Conservation (phyloP, 2,888 invertebrate species). For the Fabriciana adippe region DNA sequence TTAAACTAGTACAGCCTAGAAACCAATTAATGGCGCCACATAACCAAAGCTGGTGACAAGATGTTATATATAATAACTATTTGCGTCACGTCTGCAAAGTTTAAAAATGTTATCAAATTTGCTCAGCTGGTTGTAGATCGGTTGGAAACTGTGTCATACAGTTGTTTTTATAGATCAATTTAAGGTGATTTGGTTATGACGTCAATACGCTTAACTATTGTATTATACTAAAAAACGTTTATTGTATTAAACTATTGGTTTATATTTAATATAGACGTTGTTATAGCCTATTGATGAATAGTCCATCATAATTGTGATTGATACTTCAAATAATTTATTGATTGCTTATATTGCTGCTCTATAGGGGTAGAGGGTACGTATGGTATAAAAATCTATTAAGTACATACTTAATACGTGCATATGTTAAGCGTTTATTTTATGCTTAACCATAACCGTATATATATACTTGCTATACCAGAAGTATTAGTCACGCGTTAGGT, state of each 20-base stretch:
- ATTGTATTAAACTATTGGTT: conserved; percentile 3
- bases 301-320: no score
- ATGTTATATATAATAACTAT: conserved; percentile 2
- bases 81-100: conserved; percentile 29
- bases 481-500: no score
- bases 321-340: no score
- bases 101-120: conserved; percentile 34
- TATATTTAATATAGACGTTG: neutral
- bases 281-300: no score
- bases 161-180: conserved; percentile 41
- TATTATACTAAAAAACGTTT: conserved; percentile 4
- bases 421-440: no score
- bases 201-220: conserved; percentile 34
- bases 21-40: conserved; percentile 1
- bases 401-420: no score
- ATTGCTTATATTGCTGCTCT: no score
- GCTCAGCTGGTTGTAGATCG: conserved; percentile 29
- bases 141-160: conserved; percentile 40
- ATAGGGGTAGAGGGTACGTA: no score
- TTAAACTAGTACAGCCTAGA: conserved; percentile 1
- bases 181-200: conserved; percentile 37
- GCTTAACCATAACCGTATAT: no score
- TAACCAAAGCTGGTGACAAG: neutral
- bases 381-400: no score
- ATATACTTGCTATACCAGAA: no score